phyloP scores from a whole-genome alignment of 2,113 vertebrate genomes.

The Tetrao urogallus region DNA sequence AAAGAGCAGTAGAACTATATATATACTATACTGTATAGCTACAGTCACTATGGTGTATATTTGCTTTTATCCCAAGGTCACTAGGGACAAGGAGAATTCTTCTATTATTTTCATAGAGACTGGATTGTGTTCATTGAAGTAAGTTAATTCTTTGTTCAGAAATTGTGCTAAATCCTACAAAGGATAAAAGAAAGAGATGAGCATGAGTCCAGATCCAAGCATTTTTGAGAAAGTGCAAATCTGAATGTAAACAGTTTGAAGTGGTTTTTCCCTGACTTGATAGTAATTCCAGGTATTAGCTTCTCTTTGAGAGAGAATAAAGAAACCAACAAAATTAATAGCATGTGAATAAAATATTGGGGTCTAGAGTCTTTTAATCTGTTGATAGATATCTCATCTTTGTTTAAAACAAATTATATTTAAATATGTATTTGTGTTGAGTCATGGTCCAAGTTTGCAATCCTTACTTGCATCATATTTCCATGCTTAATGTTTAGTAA shows the following conservation, averaged over 20 bases:
- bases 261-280: not conserved
- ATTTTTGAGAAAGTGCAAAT: not conserved
- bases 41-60: not conserved
- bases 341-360: constrained; percentile 21
- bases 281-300: not conserved
- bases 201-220: not conserved
- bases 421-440: not conserved
- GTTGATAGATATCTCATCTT: not conserved
- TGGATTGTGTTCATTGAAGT: not conserved
- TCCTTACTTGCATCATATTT: not conserved
- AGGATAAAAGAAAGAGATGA: not conserved
- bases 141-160: not conserved
- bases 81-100: not conserved
- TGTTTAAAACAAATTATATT: not conserved
- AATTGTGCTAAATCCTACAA: not conserved
- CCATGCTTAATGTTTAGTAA: not conserved
- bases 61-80: not conserved
- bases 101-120: not conserved
- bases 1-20: not conserved
- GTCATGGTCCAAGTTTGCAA: not conserved
- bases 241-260: not conserved
- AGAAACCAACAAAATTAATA: not conserved
- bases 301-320: not conserved
- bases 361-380: not conserved
- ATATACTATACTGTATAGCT: not conserved